Conservation (phyloP, 2,113 vertebrate species). For the Tonatia bakeri region DNA sequence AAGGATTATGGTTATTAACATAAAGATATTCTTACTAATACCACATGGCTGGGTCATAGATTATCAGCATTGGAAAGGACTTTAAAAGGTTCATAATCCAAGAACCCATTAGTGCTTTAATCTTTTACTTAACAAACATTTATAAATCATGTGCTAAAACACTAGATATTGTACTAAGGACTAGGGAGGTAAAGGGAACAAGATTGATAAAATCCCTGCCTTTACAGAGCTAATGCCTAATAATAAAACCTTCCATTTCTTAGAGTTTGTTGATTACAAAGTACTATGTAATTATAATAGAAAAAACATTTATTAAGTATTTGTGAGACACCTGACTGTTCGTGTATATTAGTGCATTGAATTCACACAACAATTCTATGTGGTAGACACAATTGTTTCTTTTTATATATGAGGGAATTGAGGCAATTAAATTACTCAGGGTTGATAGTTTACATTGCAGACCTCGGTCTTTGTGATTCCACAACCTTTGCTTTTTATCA, state of each 20-base stretch:
- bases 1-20: not conserved
- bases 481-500: not conserved
- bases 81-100: slow-evolving; percentile 8
- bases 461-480: not conserved
- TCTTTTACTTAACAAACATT: slow-evolving; percentile 39
- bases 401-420: slow-evolving; percentile 11
- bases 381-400: not conserved
- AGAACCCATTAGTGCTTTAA: not conserved
- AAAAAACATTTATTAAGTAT: not conserved
- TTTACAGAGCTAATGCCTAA: not conserved
- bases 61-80: not conserved
- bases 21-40: not conserved
- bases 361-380: not conserved
- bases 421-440: not conserved
- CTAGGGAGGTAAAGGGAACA: not conserved
- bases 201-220: not conserved
- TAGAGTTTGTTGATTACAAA: not conserved
- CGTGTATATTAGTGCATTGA: not conserved
- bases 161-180: not conserved
- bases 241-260: not conserved
- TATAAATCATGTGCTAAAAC: not conserved
- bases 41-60: not conserved
- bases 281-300: not conserved
- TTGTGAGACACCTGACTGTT: not conserved
- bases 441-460: not conserved